These are phyloP conservation scores for Ceratosolen fusciceps DNA, from an alignment of 1,140 invertebrate genomes.

Conservation along the genomic window DNA sequence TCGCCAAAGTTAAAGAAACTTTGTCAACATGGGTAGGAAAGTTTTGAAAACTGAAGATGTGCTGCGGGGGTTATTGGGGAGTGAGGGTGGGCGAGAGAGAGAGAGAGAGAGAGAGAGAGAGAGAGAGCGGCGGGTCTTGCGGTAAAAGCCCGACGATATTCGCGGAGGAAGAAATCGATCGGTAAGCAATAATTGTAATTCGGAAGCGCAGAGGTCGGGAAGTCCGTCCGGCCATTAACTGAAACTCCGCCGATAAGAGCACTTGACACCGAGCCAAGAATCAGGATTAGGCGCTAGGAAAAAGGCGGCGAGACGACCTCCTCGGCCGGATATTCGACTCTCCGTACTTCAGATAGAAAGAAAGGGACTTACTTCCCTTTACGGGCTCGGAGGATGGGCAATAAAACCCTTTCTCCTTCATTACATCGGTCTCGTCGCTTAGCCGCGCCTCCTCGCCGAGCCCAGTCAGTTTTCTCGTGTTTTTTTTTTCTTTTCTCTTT, in stretches of 20 bases:
- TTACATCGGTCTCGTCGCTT: conserved; percentile 11
- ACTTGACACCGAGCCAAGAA: conserved; percentile 12
- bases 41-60: neutral
- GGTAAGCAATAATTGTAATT: neutral
- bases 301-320: neutral
- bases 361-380: neutral
- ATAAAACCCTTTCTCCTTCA: conserved; percentile 35
- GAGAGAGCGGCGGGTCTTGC: no score
- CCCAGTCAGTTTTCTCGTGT: no score
- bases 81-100: no score
- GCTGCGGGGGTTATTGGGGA: no score
- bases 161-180: neutral
- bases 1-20: no score
- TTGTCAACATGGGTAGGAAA: neutral
- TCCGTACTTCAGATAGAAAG: neutral
- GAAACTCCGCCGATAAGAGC: neutral
- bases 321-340: neutral
- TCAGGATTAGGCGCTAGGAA: neutral
- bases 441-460: conserved; percentile 5
- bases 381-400: neutral
- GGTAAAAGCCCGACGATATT: neutral
- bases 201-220: neutral
- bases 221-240: neutral
- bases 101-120: no score
- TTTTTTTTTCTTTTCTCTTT: conserved; percentile 33